Percentiles rank a stretch among this genome's conserved stretches.
These are phyloP conservation scores for Loris lydekkerianus DNA, from an alignment of 2,797 vertebrate genomes.

Conservation along the genomic window DNA sequence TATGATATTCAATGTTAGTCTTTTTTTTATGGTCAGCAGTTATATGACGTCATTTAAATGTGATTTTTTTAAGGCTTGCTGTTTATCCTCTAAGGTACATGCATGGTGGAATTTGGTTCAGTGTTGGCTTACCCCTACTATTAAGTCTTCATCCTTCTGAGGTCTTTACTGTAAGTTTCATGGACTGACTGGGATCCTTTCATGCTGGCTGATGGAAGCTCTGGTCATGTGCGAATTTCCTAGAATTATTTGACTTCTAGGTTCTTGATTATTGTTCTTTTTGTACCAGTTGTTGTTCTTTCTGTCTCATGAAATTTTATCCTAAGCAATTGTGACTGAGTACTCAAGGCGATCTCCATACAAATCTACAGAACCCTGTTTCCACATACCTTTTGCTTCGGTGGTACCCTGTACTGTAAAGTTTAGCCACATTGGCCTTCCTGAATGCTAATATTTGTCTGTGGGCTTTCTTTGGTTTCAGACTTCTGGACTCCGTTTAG, in stretches of 20 bases:
- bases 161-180: background rate
- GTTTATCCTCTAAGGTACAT: background rate
- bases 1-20: background rate
- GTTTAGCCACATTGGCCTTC: background rate
- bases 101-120: background rate
- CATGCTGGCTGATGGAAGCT: background rate
- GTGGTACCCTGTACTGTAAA: background rate
- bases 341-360: background rate
- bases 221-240: background rate
- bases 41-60: background rate
- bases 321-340: background rate
- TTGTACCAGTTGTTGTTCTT: background rate
- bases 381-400: background rate
- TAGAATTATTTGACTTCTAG: background rate
- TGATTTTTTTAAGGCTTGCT: conserved; percentile 20
- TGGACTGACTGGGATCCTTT: background rate
- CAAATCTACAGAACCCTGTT: background rate
- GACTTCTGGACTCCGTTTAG: background rate
- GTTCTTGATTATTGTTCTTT: background rate
- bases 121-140: background rate
- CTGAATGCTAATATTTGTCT: background rate
- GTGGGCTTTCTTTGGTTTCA: background rate
- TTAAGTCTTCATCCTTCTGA: background rate
- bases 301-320: background rate
- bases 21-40: background rate